These are phyloP conservation scores for Trichacis sp. DNA, from an alignment of 2,888 invertebrate genomes.

Conservation along the genomic window DNA sequence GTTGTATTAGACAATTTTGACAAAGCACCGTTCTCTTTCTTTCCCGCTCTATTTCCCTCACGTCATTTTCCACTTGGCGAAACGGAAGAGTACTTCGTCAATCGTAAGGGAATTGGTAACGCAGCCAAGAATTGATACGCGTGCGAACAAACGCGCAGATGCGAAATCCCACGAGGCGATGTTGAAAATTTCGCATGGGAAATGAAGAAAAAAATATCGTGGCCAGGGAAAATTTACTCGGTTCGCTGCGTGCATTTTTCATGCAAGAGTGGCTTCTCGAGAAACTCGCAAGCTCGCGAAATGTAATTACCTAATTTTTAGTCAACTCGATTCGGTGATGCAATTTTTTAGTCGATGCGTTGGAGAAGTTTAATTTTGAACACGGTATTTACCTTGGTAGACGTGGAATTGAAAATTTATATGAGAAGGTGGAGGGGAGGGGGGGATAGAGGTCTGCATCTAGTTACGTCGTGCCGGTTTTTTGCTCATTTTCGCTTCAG, in stretches of 20 bases:
- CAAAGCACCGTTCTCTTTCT: too few relatives aligned
- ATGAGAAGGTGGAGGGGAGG: too few relatives aligned
- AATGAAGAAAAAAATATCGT: background rate
- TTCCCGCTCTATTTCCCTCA: background rate
- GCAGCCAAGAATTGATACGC: background rate
- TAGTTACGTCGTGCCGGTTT: too few relatives aligned
- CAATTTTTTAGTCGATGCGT: background rate
- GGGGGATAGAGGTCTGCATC: too few relatives aligned
- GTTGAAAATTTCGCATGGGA: background rate
- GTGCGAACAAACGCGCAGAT: background rate
- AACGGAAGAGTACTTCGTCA: background rate
- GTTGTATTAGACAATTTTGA: too few relatives aligned
- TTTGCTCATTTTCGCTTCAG: too few relatives aligned
- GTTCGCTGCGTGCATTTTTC: background rate
- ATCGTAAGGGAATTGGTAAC: background rate
- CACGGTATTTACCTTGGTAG: background rate
- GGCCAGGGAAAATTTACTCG: background rate
- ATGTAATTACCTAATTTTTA: too few relatives aligned
- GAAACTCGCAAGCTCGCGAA: too few relatives aligned
- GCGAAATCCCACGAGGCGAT: background rate
- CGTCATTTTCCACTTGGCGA: background rate
- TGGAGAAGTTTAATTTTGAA: background rate
- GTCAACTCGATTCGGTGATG: too few relatives aligned
- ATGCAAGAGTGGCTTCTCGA: too few relatives aligned
- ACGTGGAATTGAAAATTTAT: background rate